Evolutionary conservation across 2,888 invertebrate species (phyloP), one percentile per base, ranked within the genome.

Genomic region (Synanthedon vespiformis): DNA sequence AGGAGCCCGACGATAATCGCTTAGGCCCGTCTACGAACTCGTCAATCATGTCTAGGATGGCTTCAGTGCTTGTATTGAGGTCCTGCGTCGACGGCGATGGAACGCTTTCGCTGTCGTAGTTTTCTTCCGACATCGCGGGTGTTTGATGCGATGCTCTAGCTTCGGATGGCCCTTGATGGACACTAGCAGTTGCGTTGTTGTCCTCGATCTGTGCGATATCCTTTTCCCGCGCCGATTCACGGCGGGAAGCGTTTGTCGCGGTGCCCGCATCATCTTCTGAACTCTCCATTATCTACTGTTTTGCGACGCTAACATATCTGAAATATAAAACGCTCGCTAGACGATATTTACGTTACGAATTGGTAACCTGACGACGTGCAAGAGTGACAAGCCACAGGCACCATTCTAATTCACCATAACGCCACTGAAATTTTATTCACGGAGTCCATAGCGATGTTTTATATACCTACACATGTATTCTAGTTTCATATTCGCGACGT

Each of bases 391-490:
- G 78, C 80, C 81, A 82, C 80, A 82, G 83, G 80, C 85, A 85
- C 85, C 87, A 85, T 86, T 87, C 87, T 85, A 87, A 85, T 86
- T 85, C 87, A 86, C 87, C 85, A 86, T 84, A 86, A 85, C 84
- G 85, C 79, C 81, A 86, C 77, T 71, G 76, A 77, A 80, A 76
- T 77, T 16, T 76, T 72, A 72, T 80, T 83, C 82, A 82, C 83
- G 74, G 78, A 73, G 76, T 83, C 77, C 82, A 82, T 82, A 79
- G 76, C 73, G 75, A 74, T 79, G 77, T 80, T 79, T 77, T 78
- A 59, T 80, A 83, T 87, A 86, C 78, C 80, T 84, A 87, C 88
- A 86, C 81, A 85, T 84, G 84, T 81, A 86, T 74, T 84, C 82
- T 77, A 85, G 77, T 87, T 80, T 87, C 88, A 88, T 88, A 87